These are phyloP conservation scores for Cosmia pyralina DNA, from an alignment of 2,888 invertebrate species.

Conservation along the genomic window DNA sequence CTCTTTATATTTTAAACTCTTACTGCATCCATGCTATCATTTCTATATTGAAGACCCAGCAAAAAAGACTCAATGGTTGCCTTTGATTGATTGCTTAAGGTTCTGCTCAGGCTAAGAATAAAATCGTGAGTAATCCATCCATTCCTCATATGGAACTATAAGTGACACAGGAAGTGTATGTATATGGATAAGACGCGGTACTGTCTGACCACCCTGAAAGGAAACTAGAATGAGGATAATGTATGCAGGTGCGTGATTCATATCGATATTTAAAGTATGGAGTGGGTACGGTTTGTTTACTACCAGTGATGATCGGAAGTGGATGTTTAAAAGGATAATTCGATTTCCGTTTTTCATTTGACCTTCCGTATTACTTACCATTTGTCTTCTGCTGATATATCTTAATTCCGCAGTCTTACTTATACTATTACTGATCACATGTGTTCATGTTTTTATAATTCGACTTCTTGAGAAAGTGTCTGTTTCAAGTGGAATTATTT, in stretches of 20 bases:
- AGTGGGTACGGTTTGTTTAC: slow-evolving; percentile 42
- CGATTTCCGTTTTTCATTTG: slow-evolving; percentile 36
- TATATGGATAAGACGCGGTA: slow-evolving; percentile 53
- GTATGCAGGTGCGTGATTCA: slow-evolving; percentile 59
- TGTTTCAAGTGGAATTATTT: not conserved
- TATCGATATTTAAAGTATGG: slow-evolving; percentile 37
- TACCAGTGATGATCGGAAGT: slow-evolving; percentile 43
- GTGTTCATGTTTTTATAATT: not conserved
- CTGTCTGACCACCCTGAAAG: slow-evolving; percentile 55
- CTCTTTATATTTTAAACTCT: not conserved
- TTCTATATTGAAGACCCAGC: not conserved
- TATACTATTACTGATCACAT: not conserved
- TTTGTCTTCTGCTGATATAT: not conserved
- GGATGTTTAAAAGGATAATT: slow-evolving; percentile 13
- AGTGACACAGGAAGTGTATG: slow-evolving; percentile 60
- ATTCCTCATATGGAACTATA: slow-evolving; percentile 47
- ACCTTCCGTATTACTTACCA: slow-evolving; percentile 4
- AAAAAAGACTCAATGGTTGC: not conserved
- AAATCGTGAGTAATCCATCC: slow-evolving; percentile 50
- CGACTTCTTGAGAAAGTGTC: not conserved
- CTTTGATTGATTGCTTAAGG: slow-evolving; percentile 25
- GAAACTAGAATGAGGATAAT: slow-evolving; percentile 65
- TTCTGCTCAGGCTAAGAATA: slow-evolving; percentile 39
- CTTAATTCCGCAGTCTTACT: not conserved
- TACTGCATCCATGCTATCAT: not conserved